Conservation (phyloP, 2,888 invertebrate species). For the Oscheius sp. region DNA sequence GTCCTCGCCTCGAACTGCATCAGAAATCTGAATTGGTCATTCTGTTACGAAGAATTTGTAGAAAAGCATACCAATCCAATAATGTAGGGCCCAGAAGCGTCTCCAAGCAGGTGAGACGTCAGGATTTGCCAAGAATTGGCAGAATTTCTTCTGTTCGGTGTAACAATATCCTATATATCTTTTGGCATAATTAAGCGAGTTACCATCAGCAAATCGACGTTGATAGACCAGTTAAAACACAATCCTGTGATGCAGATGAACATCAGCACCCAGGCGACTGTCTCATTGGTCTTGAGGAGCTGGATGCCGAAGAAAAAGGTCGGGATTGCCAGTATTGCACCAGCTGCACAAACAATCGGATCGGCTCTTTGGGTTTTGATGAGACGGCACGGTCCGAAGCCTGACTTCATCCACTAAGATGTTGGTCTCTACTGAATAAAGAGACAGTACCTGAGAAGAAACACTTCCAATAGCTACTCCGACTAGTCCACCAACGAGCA, state of each 20-base stretch:
- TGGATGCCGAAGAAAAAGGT: constrained; percentile 86
- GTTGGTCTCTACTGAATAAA: background rate
- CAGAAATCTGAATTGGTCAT: constrained; percentile 54
- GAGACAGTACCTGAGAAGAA: constrained; percentile 77
- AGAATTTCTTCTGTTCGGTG: constrained; percentile 92
- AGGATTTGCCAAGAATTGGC: constrained; percentile 98
- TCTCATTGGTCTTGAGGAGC: constrained; percentile 78
- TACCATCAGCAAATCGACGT: constrained; percentile 85
- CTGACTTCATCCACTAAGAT: constrained; percentile 37
- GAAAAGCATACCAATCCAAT: constrained; percentile 79
- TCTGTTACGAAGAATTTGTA: background rate
- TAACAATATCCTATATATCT: constrained; percentile 92
- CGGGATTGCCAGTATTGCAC: constrained; percentile 87
- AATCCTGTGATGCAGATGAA: constrained; percentile 79
- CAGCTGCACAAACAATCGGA: constrained; percentile 85
- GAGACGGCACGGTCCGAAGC: constrained; percentile 48
- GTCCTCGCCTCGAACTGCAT: constrained; percentile 59
- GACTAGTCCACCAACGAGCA: constrained; percentile 89
- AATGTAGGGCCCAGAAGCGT: constrained; percentile 96
- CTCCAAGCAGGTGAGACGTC: constrained; percentile 95
- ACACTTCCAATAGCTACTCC: constrained; percentile 91
- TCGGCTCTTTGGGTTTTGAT: constrained; percentile 72
- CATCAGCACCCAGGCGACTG: constrained; percentile 71
- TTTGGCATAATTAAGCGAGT: background rate
- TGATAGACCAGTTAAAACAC: constrained; percentile 97